Evolutionary conservation across 2,888 invertebrate species (phyloP).

Genomic region (Zonitis immaculata): DNA sequence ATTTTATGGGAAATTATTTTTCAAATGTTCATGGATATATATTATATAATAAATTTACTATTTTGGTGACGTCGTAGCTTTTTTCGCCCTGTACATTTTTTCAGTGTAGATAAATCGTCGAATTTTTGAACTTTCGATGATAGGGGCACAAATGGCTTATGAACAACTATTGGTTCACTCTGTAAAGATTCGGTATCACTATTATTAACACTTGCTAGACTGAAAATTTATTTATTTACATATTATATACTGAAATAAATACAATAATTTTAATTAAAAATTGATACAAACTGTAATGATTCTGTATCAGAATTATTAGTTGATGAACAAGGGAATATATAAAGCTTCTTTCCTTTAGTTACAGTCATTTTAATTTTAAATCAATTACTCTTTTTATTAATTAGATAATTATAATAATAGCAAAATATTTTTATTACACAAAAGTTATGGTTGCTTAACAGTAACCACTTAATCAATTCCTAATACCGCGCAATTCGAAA

Average conservation of each 20-base stretch:
- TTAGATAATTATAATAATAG: too few relatives aligned
- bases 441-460: too few relatives aligned
- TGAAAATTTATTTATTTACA: constrained; percentile 18
- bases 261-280: not conserved
- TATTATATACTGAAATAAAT: not conserved
- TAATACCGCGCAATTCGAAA: too few relatives aligned
- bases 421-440: too few relatives aligned
- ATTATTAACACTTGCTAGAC: constrained; percentile 31
- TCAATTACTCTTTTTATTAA: too few relatives aligned
- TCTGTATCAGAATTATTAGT: constrained; percentile 34
- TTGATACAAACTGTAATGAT: constrained; percentile 34
- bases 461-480: too few relatives aligned
- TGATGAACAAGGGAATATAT: constrained; percentile 27
- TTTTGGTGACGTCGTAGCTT: constrained; percentile 36
- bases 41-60: constrained; percentile 16
- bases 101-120: constrained; percentile 29
- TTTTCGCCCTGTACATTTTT: constrained; percentile 34
- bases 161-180: constrained; percentile 25
- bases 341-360: constrained; percentile 31
- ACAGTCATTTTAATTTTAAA: constrained; percentile 56
- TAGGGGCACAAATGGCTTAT: constrained; percentile 17
- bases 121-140: constrained; percentile 16
- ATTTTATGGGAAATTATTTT: not conserved
- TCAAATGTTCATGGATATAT: too few relatives aligned
- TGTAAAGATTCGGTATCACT: constrained; percentile 36